Base-by-base conservation (phyloP, 1,140 invertebrate genomes). In the Neodiprion lecontei region DNA sequence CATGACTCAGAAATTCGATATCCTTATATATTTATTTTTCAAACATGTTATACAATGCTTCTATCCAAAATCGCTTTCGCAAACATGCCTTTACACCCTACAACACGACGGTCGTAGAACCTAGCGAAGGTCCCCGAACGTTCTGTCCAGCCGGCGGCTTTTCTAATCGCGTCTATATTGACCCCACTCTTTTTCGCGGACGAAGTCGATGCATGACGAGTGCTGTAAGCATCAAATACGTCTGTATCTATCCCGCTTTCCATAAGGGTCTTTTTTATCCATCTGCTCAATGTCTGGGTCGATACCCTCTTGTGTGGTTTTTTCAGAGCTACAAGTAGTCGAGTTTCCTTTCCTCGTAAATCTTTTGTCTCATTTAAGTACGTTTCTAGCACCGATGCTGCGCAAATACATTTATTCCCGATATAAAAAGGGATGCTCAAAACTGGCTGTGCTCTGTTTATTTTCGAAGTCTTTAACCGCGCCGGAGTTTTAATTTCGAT, bases 141-240 rank as follows among this genome's bases (percentile, higher is more conserved):
- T 47, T 73, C 1, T 1, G 61, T 69, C 72, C 72, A 73, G 67
- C 81, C 81, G 53, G 81, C 81, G 7, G 80, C 75, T 48, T 76
- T 76, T 66, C 76, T 61, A 14, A 84, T 83, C 5, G 74, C 40
- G 12, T 73, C 72, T n/a, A 12, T 50, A 1, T 72, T 10, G 14
- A 48, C 12, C 72, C 65, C 4, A 66, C 72, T 5, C 48, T 40
- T 69, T 48, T 68, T 68, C 1, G 72, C 72, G 7, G 65, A 47
- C 2, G 72, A 73, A 50, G 72, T 72, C 12, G 72, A 9, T 72
- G 17, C 17, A 17, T 17, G 17, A 17, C 17, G 17, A 17, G 17
- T 17, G 17, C 17, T 17, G 17, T 17, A 53, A 9, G 72, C 21
- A 72, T 48, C n/a, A 4, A 72, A 72, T 61, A 72, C 0, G 10